Conservation (phyloP, 2,113 vertebrate species). For the Dendrocopos noguchii region DNA sequence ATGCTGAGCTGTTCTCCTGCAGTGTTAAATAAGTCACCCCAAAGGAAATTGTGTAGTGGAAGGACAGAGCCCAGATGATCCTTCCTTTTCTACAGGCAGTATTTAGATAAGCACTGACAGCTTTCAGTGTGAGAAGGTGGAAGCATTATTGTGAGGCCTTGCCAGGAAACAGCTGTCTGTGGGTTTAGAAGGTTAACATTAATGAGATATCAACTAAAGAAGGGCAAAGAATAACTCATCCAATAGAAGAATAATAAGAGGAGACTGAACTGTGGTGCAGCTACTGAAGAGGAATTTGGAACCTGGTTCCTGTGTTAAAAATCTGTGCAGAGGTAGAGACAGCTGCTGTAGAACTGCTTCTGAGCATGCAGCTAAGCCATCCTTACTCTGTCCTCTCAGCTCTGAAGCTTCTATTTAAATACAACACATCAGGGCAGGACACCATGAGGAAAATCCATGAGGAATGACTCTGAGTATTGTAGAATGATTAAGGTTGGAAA, state of each 20-base stretch:
- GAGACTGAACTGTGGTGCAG: neutral
- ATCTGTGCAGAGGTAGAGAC: neutral
- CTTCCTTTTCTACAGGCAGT: neutral
- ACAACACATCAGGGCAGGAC: neutral
- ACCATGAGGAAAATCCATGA: neutral
- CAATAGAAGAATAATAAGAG: neutral
- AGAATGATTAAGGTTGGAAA: too few relatives aligned
- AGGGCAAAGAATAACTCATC: neutral
- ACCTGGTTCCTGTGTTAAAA: neutral
- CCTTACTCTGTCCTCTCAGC: neutral
- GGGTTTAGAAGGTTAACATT: constrained; percentile 3
- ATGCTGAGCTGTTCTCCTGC: constrained; percentile 15
- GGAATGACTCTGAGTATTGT: neutral
- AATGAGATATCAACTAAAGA: neutral
- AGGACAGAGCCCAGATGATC: neutral
- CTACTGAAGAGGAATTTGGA: neutral
- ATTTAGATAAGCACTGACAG: constrained; percentile 7
- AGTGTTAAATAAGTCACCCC: constrained; percentile 32
- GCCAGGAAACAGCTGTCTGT: neutral
- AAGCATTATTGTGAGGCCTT: constrained; percentile 14
- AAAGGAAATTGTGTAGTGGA: constrained; percentile 33
- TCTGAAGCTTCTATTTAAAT: neutral
- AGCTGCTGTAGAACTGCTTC: neutral
- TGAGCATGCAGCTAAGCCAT: neutral
- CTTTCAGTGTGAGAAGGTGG: neutral